Conservation (phyloP, 1,140 invertebrate genomes). For the Dendroctonus valens region DNA sequence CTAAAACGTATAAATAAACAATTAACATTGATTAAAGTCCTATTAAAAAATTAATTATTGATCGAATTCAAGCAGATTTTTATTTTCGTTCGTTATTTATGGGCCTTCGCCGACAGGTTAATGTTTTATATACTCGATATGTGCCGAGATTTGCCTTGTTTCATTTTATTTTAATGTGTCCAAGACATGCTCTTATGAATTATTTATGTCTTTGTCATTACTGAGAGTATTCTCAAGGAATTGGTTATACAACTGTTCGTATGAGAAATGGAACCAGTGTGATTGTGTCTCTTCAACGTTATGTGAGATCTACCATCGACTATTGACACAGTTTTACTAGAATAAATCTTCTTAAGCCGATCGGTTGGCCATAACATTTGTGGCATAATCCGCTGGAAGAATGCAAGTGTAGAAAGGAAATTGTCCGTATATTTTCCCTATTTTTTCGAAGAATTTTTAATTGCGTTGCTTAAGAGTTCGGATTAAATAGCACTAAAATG, state of each 20-base stretch:
- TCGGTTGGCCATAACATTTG: too few relatives aligned
- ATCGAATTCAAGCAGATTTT: constrained; percentile 21
- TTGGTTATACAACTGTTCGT: constrained; percentile 13
- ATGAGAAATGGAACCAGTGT: too few relatives aligned
- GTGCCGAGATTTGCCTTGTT: constrained; percentile 28
- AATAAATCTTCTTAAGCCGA: too few relatives aligned
- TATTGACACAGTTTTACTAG: too few relatives aligned
- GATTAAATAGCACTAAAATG: too few relatives aligned
- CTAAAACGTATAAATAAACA: constrained; percentile 26
- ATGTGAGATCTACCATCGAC: too few relatives aligned
- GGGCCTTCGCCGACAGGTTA: constrained; percentile 15
- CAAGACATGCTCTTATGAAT: constrained; percentile 23
- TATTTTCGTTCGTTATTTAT: constrained; percentile 29
- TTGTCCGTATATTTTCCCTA: too few relatives aligned
- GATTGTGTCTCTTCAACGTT: too few relatives aligned
- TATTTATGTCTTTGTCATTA: constrained; percentile 13
- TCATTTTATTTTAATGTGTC: constrained; percentile 20
- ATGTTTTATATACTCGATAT: constrained; percentile 30
- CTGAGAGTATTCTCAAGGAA: constrained; percentile 28
- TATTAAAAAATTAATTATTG: constrained; percentile 28
- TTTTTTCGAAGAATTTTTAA: too few relatives aligned
- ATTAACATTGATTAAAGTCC: constrained; percentile 29
- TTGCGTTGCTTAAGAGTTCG: too few relatives aligned
- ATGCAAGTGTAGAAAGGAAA: too few relatives aligned
- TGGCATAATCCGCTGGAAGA: too few relatives aligned